Evolutionary conservation across 2,888 invertebrate species (phyloP).

Genomic region (Anarsia innoxiella): DNA sequence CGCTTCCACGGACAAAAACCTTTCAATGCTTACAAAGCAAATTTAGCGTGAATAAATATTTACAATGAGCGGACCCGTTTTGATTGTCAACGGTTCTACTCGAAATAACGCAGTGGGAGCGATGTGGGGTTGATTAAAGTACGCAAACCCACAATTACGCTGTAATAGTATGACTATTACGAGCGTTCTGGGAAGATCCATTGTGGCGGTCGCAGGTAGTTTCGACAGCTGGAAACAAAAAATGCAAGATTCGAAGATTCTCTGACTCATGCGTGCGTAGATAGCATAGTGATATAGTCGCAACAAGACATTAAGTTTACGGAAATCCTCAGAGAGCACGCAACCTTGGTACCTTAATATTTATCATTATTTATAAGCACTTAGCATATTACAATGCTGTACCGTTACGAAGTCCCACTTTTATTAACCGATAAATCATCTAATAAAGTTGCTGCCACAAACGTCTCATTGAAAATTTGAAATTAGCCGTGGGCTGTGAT

Average conservation of each 20-base stretch:
- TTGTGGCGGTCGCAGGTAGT: slow-evolving; percentile 18
- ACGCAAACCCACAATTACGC: slow-evolving; percentile 28
- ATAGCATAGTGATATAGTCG: no score
- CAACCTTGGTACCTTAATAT: no score
- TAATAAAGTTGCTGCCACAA: slow-evolving; percentile 55
- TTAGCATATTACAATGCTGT: no score
- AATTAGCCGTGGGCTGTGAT: slow-evolving; percentile 65
- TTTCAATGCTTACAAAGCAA: slow-evolving; percentile 27
- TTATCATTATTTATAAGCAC: no score
- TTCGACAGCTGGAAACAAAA: slow-evolving; percentile 11
- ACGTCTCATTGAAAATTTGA: slow-evolving; percentile 67
- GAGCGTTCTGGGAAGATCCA: slow-evolving; percentile 34
- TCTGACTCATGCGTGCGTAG: slow-evolving; percentile 18
- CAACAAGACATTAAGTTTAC: no score
- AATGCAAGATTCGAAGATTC: slow-evolving; percentile 13
- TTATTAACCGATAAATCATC: slow-evolving; percentile 38
- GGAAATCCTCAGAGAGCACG: no score
- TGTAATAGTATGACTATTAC: slow-evolving; percentile 26
- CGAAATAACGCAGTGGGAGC: slow-evolving; percentile 23
- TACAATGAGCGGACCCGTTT: slow-evolving; percentile 21
- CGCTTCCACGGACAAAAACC: slow-evolving; percentile 26
- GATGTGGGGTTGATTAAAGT: slow-evolving; percentile 19
- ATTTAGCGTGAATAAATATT: slow-evolving; percentile 29
- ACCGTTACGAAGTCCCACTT: slow-evolving; percentile 18
- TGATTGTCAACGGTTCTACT: slow-evolving; percentile 23